phyloP scores from a whole-genome alignment of 2,888 invertebrate species.

The Cryptocheilus praepositus region DNA sequence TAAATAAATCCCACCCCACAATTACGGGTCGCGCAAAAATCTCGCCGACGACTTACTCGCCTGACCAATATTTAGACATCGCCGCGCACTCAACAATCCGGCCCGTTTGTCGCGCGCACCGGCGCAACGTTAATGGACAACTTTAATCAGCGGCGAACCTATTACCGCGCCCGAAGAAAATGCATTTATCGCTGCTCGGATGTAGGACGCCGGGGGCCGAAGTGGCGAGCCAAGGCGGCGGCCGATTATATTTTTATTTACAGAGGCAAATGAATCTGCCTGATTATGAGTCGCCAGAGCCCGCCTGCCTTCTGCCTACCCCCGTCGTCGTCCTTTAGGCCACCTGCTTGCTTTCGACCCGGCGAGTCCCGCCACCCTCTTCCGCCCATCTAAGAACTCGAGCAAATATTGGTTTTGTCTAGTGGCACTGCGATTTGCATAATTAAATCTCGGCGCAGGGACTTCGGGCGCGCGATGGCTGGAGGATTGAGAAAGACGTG shows the following conservation, averaged over 20 bases:
- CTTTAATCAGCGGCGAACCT: conserved; percentile 49
- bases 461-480: conserved; percentile 12
- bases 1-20: too few species aligned
- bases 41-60: too few species aligned
- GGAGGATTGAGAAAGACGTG: conserved; percentile 8
- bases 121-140: conserved; percentile 43
- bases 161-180: conserved; percentile 44
- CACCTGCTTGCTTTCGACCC: conserved; percentile 27
- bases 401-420: conserved; percentile 71
- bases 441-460: conserved; percentile 65
- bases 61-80: neutral
- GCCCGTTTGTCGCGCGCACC: conserved; percentile 31
- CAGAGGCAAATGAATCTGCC: conserved; percentile 62
- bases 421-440: conserved; percentile 70
- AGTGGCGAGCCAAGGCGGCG: conserved; percentile 17
- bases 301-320: conserved; percentile 33
- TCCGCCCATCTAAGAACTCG: conserved; percentile 57
- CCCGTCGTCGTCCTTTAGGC: neutral
- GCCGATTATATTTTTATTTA: conserved; percentile 65
- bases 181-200: conserved; percentile 40
- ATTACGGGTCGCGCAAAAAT: too few species aligned
- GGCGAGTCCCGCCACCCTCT: conserved; percentile 19
- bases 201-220: neutral
- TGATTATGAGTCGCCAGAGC: conserved; percentile 63
- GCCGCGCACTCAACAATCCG: conserved; percentile 18